phyloP scores from a whole-genome alignment of 1,140 invertebrate species.

The Lordiphosa collinella region DNA sequence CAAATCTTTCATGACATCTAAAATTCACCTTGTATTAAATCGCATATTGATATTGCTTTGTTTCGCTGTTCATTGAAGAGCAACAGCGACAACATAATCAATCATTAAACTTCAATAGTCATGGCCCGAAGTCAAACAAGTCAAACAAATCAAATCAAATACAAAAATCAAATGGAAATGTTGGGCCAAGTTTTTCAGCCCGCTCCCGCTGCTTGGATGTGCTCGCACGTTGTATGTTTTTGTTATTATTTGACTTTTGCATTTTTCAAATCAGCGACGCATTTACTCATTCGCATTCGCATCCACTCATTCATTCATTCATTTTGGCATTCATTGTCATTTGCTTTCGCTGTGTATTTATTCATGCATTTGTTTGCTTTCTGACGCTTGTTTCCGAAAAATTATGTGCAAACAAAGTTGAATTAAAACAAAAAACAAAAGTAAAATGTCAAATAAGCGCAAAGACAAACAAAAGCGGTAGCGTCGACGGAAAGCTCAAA shows the following conservation, averaged over 20 bases:
- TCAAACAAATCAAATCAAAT: conserved; percentile 13
- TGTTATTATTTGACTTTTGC: conserved; percentile 62
- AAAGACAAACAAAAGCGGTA: conserved; percentile 66
- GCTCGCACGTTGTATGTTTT: conserved; percentile 4
- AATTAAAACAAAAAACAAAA: conserved; percentile 58
- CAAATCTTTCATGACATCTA: too few species aligned
- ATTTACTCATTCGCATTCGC: conserved; percentile 36
- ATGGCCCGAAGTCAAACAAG: conserved; percentile 21
- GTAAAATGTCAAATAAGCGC: conserved; percentile 67
- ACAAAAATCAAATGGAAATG: conserved; percentile 51
- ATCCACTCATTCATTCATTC: conserved; percentile 20
- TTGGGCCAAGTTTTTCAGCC: neutral
- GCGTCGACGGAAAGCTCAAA: conserved; percentile 22
- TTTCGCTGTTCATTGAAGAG: conserved; percentile 27
- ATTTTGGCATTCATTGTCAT: conserved; percentile 60
- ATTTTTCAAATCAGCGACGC: conserved; percentile 52
- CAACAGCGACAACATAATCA: conserved; percentile 40
- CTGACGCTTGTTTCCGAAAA: conserved; percentile 74
- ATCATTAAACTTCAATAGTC: conserved; percentile 63
- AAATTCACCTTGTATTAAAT: neutral
- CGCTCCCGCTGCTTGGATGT: neutral
- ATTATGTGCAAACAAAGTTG: conserved; percentile 73
- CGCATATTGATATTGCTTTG: conserved; percentile 6
- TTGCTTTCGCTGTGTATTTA: conserved; percentile 55
- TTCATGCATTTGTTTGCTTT: conserved; percentile 76